Base-by-base conservation (phyloP, 1,140 invertebrate genomes). In the Drosophila sucinea region DNA sequence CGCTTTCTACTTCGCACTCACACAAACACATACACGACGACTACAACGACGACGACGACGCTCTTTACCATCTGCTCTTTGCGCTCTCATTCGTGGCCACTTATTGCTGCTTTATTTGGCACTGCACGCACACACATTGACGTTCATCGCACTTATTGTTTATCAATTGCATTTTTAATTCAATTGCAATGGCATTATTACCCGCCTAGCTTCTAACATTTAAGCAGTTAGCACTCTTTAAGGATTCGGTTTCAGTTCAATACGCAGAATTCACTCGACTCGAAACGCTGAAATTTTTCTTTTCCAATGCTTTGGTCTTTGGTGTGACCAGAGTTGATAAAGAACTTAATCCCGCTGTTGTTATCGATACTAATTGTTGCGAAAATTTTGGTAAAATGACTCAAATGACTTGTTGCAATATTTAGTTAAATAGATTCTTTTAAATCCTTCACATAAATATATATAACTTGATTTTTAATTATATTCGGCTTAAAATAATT, bases 21-120 rank as follows among this genome's bases (percentile, higher is more conserved):
- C 76, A 63, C 40, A 70, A 65, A 75, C 70, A 77, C 67, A 72
- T 10, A 38, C 8, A 38, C 8, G 30, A 38, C 33, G 8, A 7
- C 1, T 8, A 10, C 60, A 78, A 70, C 80, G 62, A 69, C 83
- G 82, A 76, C 79, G 73, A 51, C 23, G 73, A 86, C 84, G 84
- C 83, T 89, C 83, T 87, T 72, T 79, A 81, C 77, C 84, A 83
- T 89, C 76, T 80, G 80, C 84, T 51, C 44, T 87, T 87, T 87
- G 73, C 78, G 82, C 83, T 87, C 83, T 89, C 83, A 87, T 87
- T 87, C 83, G 81, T 72, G 78, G 67, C 77, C 82, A 86, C 83
- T 83, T 87, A 87, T 83, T 89, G 44, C 44, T 89, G 72, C 79
- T 67, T 70, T 77, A 51, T 51, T 51, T 51, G 23, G 44, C 44